Evolutionary conservation across 2,888 invertebrate genomes (phyloP).

Genomic region (Tenthredo scrophulariae): DNA sequence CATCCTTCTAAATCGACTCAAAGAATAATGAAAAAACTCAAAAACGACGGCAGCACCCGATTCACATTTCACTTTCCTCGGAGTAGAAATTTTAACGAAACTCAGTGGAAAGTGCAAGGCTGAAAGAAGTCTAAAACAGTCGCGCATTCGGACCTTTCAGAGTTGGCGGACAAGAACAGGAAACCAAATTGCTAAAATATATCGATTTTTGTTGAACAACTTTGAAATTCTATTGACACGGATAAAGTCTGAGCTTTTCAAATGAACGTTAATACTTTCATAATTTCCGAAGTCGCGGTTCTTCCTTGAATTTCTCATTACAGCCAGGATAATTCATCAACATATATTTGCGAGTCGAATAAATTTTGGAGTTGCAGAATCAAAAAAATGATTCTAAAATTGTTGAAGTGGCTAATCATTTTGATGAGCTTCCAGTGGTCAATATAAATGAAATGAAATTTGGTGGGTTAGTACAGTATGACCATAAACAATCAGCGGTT

Average conservation of each 20-base stretch:
- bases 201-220: not conserved
- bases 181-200: not conserved
- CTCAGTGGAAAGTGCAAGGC: not conserved
- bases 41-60: not conserved
- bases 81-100: not conserved
- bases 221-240: not conserved
- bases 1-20: not conserved
- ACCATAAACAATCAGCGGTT: not conserved
- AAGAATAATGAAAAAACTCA: not conserved
- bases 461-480: not conserved
- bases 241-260: not conserved
- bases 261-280: not conserved
- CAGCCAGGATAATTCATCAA: not conserved
- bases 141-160: not conserved
- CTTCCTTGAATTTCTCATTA: not conserved
- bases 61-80: not conserved
- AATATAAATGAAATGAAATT: not conserved
- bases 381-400: not conserved
- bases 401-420: not conserved
- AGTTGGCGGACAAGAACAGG: not conserved
- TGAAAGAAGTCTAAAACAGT: not conserved
- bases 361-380: not conserved
- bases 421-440: not conserved
- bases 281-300: not conserved
- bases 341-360: not conserved